Conservation (phyloP, 2,113 vertebrate species). For the Tiliqua scincoides region DNA sequence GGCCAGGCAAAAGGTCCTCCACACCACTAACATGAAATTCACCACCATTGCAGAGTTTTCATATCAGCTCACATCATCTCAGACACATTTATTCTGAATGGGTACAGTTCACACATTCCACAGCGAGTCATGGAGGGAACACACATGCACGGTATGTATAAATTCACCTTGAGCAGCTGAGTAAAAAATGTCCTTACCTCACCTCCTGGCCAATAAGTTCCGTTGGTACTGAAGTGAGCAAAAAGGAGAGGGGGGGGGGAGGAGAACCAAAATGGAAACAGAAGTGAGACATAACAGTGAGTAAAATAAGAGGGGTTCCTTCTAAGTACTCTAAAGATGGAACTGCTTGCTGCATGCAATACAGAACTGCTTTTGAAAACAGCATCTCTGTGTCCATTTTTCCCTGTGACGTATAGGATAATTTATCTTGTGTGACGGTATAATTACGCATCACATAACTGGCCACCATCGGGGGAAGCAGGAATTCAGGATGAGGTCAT, state of each 20-base stretch:
- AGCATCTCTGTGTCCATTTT: neutral
- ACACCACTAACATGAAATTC: too few relatives aligned
- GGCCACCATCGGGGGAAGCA: neutral
- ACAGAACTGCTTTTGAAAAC: neutral
- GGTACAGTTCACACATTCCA: neutral
- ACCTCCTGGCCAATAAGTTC: slow-evolving; percentile 91
- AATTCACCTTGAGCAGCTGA: neutral
- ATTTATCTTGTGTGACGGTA: neutral
- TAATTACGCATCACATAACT: neutral
- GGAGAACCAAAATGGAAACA: slow-evolving; percentile 15
- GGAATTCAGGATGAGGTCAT: neutral
- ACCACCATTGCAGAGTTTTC: neutral
- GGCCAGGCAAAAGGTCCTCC: too few relatives aligned
- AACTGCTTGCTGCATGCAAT: too few relatives aligned
- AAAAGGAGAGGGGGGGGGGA: slow-evolving; percentile 39
- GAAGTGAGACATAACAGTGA: slow-evolving; percentile 23
- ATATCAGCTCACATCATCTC: neutral
- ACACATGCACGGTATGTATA: neutral
- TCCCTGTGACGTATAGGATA: too few relatives aligned
- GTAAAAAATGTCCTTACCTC: slow-evolving; percentile 84
- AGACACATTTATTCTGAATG: neutral
- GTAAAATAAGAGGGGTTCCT: neutral
- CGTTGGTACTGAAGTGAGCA: slow-evolving; percentile 70
- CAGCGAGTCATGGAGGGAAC: neutral
- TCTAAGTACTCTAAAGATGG: neutral